phyloP scores from a whole-genome alignment of 1,140 invertebrate species.

The Hypsibius dujardini region DNA sequence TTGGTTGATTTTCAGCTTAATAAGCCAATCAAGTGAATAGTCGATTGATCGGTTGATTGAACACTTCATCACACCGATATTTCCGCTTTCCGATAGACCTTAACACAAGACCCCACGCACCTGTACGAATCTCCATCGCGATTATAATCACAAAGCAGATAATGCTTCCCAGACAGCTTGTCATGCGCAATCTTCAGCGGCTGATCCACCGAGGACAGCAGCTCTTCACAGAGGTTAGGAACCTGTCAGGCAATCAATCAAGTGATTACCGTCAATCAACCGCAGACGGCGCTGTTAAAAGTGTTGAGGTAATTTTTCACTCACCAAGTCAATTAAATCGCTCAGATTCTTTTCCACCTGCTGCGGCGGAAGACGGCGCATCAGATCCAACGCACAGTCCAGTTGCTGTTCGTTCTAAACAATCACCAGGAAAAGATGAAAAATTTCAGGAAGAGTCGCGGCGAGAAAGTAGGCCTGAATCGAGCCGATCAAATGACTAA shows the following conservation, averaged over 20 bases:
- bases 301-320: conserved; percentile 19
- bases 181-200: conserved; percentile 93
- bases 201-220: conserved; percentile 93
- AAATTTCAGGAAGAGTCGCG: no score
- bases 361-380: conserved; percentile 93
- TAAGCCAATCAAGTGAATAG: no score
- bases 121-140: conserved; percentile 96
- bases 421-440: not conserved
- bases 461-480: no score
- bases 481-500: no score
- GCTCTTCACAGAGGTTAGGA: conserved; percentile 81
- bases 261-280: no score
- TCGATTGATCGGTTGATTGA: no score
- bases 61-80: no score
- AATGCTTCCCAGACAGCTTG: conserved; percentile 82
- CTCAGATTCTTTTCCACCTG: conserved; percentile 95
- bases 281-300: no score
- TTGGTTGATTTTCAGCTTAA: no score
- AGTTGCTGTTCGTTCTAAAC: conserved; percentile 86
- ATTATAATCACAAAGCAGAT: conserved; percentile 96
- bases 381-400: conserved; percentile 94
- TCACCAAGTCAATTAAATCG: conserved; percentile 77
- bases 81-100: no score
- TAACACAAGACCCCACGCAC: conserved; percentile 32
- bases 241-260: conserved; percentile 36